A percentile compares a stretch with the other conserved stretches of the same genome.
Evolutionary conservation across 2,113 vertebrate species (phyloP).

Genomic region (Athene cunicularia): DNA sequence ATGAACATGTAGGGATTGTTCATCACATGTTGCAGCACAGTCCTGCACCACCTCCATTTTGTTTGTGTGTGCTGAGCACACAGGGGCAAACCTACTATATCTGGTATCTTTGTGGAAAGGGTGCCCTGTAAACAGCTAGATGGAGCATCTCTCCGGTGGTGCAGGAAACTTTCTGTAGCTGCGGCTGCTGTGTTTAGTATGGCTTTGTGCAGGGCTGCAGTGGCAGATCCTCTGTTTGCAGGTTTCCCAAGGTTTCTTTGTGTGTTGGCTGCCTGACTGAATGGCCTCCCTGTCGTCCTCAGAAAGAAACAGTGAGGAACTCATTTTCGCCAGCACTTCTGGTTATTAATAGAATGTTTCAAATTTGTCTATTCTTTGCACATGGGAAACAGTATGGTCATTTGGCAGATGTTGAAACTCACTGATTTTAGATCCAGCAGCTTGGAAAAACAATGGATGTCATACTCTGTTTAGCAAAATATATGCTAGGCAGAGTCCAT

Average conservation of each 20-base stretch:
- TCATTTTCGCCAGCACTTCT: constrained; percentile 26
- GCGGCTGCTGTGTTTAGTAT: neutral
- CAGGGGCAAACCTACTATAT: accelerated
- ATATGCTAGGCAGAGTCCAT: constrained; percentile 26
- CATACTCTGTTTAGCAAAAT: constrained; percentile 47
- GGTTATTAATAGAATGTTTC: constrained; percentile 63
- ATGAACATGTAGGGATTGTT: neutral
- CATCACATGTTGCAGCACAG: accelerated
- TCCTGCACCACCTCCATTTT: neutral
- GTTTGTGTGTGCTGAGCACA: neutral
- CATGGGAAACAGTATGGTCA: constrained; percentile 59
- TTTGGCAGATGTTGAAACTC: constrained; percentile 64
- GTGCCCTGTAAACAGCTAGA: accelerated
- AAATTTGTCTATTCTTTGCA: constrained; percentile 57
- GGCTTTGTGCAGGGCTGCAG: neutral
- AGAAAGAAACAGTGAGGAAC: constrained; percentile 9
- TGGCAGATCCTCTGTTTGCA: neutral
- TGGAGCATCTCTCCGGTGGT: neutral
- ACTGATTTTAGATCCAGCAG: constrained; percentile 39
- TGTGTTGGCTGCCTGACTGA: neutral
- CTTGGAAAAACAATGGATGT: constrained; percentile 62
- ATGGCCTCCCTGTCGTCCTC: constrained; percentile 22
- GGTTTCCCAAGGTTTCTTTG: constrained; percentile 54
- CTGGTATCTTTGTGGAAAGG: neutral
- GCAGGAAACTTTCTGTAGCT: neutral